Evolutionary conservation across 2,888 invertebrate genomes (phyloP).

Genomic region (Monochamus alternatus): DNA sequence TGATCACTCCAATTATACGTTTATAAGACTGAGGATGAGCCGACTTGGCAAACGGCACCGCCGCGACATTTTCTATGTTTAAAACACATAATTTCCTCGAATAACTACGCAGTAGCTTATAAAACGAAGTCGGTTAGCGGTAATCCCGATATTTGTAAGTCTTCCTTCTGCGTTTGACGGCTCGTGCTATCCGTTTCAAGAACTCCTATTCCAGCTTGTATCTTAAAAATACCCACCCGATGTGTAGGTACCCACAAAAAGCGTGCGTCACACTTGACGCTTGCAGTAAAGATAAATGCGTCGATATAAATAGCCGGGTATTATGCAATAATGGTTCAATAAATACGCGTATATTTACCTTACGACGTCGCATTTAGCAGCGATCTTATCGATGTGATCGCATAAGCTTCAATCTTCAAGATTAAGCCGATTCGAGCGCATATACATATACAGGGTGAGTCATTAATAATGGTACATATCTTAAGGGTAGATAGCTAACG

Average conservation of each 20-base stretch:
- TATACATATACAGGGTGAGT: neutral
- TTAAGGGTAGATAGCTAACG: no score
- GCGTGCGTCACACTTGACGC: slow-evolving; percentile 2
- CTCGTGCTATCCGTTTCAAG: neutral
- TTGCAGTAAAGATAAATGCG: neutral
- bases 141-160: slow-evolving; percentile 1
- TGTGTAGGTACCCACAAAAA: neutral
- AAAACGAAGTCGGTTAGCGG: slow-evolving; percentile 3
- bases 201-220: neutral
- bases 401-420: neutral
- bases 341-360: slow-evolving; percentile 3
- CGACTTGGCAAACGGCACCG: neutral
- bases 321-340: slow-evolving; percentile 2
- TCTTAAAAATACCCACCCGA: neutral
- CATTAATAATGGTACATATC: no score
- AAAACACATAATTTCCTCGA: slow-evolving; percentile 6
- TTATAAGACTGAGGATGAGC: no score
- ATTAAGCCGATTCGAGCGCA: neutral
- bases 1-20: no score
- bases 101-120: slow-evolving; percentile 16
- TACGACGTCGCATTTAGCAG: neutral
- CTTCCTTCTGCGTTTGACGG: neutral
- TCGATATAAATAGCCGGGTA: neutral
- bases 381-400: neutral
- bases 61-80: neutral